Evolutionary conservation across 2,888 invertebrate species (phyloP), one percentile per base, ranked within the genome.

Genomic region (Serripes groenlandicus): DNA sequence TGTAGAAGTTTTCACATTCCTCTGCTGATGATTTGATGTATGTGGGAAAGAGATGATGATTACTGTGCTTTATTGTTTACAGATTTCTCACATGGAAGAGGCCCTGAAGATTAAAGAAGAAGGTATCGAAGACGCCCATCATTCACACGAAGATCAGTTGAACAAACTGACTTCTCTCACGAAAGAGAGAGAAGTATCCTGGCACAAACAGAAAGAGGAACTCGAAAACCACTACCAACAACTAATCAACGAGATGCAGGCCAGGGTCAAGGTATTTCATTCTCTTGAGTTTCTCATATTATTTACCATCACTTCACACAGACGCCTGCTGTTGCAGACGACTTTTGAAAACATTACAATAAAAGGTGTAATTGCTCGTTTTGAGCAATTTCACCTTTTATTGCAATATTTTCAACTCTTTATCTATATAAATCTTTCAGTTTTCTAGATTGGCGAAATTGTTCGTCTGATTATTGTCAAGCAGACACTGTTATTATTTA

Each of bases 131-230:
- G 89, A 90, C 35, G 88, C 92, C 81, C 92, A 93, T 85, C 77
- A 85, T 54, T 86, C 90, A 15, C 91, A 93, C 76, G 92, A 93
- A 69, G 91, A 92, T 32, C 93, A 94, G 84, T 84, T 94, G 35
- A 88, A 88, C 49, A 91, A 92, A 75, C 87, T 94, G 71, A 90
- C 91, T 23, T 75, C 87, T 2, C 81, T 92, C 23, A 90, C 92
- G 7, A 91, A 92, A 72, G 93, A 93, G 56, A 83, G 92, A 34
- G 91, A 92, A 71, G 52, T 88, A 3, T 83, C 91, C 37, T 94
- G 94, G 94, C 90, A 88, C 64, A 91, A 90, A 81, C 93, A 94
- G 88, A 93, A 92, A 77, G 89, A 91, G 37, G 93, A 93, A 60
- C 85, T 94, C 68, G 93, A 94, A 82, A 88, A 90, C 52, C 93